These are phyloP conservation scores for Trichogramma pretiosum DNA, from an alignment of 1,140 invertebrate genomes.

Conservation along the genomic window DNA sequence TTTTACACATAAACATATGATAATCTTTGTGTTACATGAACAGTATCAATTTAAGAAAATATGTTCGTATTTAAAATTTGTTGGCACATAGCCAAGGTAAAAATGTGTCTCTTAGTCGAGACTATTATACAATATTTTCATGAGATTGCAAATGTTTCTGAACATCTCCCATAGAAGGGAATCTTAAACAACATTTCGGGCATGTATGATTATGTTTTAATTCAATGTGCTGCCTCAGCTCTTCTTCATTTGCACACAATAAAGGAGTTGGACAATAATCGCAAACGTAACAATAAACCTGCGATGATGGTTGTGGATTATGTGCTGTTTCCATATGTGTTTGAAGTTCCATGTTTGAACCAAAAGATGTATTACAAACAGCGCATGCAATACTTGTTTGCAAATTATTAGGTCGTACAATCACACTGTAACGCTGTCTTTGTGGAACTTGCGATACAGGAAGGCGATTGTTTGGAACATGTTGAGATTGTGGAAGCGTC, in stretches of 20 bases:
- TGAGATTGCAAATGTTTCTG: too few relatives aligned
- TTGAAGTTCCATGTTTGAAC: neutral
- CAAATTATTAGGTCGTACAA: neutral
- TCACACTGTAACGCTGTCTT: conserved; percentile 1
- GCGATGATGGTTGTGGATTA: neutral
- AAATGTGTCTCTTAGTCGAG: too few relatives aligned
- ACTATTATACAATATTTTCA: too few relatives aligned
- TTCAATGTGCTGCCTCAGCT: conserved; percentile 15
- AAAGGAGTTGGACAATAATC: conserved; percentile 15
- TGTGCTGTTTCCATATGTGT: conserved; percentile 1
- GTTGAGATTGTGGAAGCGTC: too few relatives aligned
- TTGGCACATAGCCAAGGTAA: too few relatives aligned
- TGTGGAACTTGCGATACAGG: conserved; percentile 3
- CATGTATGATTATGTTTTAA: conserved; percentile 16
- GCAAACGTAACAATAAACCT: conserved; percentile 14
- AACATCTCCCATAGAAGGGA: conserved; percentile 7
- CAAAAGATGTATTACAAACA: neutral
- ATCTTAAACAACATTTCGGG: conserved; percentile 10
- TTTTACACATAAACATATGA: too few relatives aligned
- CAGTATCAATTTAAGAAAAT: neutral
- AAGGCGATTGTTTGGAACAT: too few relatives aligned
- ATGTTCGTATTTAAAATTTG: too few relatives aligned
- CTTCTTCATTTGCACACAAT: conserved; percentile 3
- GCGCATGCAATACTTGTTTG: conserved; percentile 1
- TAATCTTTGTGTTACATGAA: neutral